Base-by-base conservation (phyloP, 1,140 invertebrate genomes). In the Agrilus planipennis region DNA sequence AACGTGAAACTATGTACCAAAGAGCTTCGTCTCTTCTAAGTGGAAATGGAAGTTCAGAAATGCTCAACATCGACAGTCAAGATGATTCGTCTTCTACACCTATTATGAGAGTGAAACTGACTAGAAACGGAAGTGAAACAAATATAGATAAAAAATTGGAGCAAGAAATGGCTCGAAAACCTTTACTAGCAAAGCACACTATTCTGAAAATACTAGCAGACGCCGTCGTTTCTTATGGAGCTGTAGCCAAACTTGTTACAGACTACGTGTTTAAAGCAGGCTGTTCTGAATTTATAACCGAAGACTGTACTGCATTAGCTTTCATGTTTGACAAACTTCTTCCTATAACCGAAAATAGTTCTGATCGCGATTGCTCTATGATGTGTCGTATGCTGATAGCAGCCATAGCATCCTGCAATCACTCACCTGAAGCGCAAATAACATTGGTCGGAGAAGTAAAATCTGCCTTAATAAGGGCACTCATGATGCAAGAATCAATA, bases 181-280 rank as follows among this genome's bases (percentile, higher is more conserved):
- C 77, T 0, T 64, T 89, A 2, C 56, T 90, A 1, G 72, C 80
- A 0, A 85, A 88, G 51, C 85, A 82, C 1, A 74, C 77, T 9
- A 78, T 90, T 37, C 64, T 89, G 6, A 79, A 86, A 44, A 71
- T 90, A 29, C 57, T 92, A 18, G 83, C 85, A 0, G 89, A 92
- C 56, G 70, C 86, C 1, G 79, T 89, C 1, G 70, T 84, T 2
- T 89, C 85, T 0, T 92, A 90, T 53, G 73, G 76, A 15, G 77
- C 75, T 3, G 76, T 84, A 48, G 84, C 84, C 20, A 74, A 77
- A 59, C 51, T 87, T 0, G 79, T 92, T 12, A 77, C 82, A 0
- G 80, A 86, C 32, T 78, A 88, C 53, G 67, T 69, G 0, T 89
- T 83, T 50, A 64, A 68, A 21, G 65, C 75, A 2, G 69, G 69